Percentiles rank a stretch among this genome's conserved stretches.
These are phyloP conservation scores for Grapholita molesta DNA, from an alignment of 1,140 invertebrate genomes.

Conservation along the genomic window DNA sequence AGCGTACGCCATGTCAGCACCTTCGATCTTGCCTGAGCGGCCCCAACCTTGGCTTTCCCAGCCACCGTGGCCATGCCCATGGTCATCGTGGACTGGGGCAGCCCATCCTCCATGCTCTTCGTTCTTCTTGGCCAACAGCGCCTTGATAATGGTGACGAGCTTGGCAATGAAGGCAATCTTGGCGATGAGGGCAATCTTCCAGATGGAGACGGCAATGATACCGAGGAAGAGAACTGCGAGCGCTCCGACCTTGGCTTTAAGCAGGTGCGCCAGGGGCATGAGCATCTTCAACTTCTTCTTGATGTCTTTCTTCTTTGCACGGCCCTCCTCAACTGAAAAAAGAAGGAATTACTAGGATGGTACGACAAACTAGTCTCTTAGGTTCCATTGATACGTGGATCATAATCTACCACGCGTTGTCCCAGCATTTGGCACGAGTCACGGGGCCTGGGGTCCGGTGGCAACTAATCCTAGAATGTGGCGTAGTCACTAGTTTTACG, in stretches of 20 bases:
- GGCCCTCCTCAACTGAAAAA: slow-evolving; percentile 54
- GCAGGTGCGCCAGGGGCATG: slow-evolving; percentile 56
- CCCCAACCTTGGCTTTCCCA: slow-evolving; percentile 79
- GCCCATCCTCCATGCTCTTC: slow-evolving; percentile 83
- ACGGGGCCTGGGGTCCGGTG: too few relatives aligned
- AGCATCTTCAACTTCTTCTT: slow-evolving; percentile 69
- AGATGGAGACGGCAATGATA: slow-evolving; percentile 64
- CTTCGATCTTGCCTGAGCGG: slow-evolving; percentile 72
- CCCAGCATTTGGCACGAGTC: too few relatives aligned
- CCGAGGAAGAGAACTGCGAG: slow-evolving; percentile 46
- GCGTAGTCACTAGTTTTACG: too few relatives aligned
- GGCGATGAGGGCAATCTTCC: slow-evolving; percentile 59
- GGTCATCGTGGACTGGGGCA: slow-evolving; percentile 80
- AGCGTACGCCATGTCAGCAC: slow-evolving; percentile 81
- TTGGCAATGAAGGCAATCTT: slow-evolving; percentile 70
- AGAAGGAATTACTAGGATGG: neutral
- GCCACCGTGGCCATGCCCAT: slow-evolving; percentile 62
- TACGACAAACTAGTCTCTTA: neutral
- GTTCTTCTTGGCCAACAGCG: slow-evolving; percentile 83
- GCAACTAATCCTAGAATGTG: too few relatives aligned
- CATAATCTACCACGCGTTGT: too few relatives aligned
- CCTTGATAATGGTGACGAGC: slow-evolving; percentile 57
- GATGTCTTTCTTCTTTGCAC: slow-evolving; percentile 65
- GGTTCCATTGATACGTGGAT: too few relatives aligned
- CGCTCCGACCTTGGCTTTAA: slow-evolving; percentile 57